These are phyloP conservation scores for Rhinopomastus cyanomelas DNA, from an alignment of 2,113 vertebrate genomes.

Conservation along the genomic window DNA sequence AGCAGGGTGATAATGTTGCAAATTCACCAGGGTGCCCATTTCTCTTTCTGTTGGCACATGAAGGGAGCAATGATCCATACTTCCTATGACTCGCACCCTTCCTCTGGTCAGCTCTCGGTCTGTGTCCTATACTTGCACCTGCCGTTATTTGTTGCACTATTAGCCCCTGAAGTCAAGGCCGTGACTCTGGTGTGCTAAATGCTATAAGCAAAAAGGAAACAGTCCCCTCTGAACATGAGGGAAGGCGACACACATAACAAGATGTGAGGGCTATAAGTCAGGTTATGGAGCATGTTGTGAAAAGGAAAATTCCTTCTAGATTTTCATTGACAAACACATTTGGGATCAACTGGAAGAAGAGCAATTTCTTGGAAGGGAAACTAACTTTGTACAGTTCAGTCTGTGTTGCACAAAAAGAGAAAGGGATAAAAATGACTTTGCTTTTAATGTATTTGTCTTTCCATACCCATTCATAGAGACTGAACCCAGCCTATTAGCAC, in stretches of 20 bases:
- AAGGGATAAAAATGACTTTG: conserved; percentile 40
- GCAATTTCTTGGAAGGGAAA: neutral
- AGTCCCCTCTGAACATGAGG: neutral
- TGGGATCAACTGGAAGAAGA: neutral
- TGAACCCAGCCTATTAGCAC: conserved; percentile 33
- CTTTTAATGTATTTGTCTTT: conserved; percentile 53
- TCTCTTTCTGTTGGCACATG: neutral
- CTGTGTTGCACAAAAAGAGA: neutral
- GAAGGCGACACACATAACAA: neutral
- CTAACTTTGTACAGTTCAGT: neutral
- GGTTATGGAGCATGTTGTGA: neutral
- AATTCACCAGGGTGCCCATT: neutral
- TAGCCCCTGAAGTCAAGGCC: neutral
- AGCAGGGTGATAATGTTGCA: neutral
- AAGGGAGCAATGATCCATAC: neutral
- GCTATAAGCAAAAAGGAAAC: neutral
- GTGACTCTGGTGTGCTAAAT: neutral
- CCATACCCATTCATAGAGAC: neutral
- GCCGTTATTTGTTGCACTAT: neutral
- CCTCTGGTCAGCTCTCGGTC: neutral
- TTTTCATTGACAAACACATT: neutral
- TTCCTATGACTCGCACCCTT: neutral
- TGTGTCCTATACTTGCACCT: neutral
- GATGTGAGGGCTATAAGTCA: neutral
- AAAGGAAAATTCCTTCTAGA: neutral